These are phyloP conservation scores for Chironomus striatipennis DNA, from an alignment of 1,140 invertebrate species.

Conservation along the genomic window DNA sequence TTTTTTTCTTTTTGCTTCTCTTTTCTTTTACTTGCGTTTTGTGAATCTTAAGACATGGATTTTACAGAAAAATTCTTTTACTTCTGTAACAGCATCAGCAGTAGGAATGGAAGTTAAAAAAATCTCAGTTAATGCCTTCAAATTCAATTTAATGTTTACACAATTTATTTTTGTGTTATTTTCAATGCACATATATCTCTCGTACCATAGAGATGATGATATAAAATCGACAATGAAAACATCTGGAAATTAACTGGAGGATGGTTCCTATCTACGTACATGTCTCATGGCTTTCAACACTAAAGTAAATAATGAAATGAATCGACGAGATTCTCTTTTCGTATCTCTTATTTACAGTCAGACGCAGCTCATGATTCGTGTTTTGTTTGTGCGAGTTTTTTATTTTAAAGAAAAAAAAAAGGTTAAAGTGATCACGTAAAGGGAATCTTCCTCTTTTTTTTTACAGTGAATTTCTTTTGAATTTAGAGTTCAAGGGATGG, in stretches of 20 bases:
- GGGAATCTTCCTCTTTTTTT: background rate
- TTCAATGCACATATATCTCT: background rate
- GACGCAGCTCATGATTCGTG: too few species aligned
- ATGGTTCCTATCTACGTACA: background rate
- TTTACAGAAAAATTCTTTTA: background rate
- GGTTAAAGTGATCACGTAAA: background rate
- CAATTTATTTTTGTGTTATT: background rate
- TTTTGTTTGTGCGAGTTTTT: too few species aligned
- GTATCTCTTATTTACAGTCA: too few species aligned
- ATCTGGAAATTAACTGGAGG: conserved; percentile 18
- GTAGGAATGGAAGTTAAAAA: too few species aligned
- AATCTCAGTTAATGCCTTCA: too few species aligned
- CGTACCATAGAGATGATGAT: background rate
- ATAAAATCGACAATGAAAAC: background rate
- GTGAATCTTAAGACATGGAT: background rate
- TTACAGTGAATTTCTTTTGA: background rate
- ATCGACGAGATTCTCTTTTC: background rate
- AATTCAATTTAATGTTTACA: background rate
- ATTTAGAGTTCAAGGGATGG: too few species aligned
- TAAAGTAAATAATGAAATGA: background rate
- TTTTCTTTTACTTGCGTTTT: too few species aligned
- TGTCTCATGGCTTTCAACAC: background rate
- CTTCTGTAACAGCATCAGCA: background rate
- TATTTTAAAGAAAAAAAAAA: background rate
- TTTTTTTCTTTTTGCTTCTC: background rate